Percentiles rank a stretch among this genome's conserved stretches.
Evolutionary conservation across 2,888 invertebrate genomes (phyloP).

Genomic region (Nebria salina): DNA sequence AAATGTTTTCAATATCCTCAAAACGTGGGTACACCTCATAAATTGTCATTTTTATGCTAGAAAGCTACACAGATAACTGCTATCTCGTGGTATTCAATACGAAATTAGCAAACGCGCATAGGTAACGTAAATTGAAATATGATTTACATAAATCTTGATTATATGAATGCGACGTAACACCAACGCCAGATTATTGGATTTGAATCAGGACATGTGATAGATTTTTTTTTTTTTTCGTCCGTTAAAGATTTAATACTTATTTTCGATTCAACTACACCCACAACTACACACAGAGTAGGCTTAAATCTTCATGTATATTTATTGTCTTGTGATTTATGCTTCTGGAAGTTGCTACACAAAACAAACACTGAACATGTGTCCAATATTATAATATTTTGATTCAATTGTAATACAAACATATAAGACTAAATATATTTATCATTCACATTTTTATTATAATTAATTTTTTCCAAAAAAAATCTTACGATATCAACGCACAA

Average conservation of each 20-base stretch:
- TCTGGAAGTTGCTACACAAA: background rate
- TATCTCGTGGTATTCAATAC: background rate
- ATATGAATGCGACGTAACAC: slow-evolving; percentile 24
- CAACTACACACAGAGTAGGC: background rate
- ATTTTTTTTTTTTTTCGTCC: slow-evolving; percentile 16
- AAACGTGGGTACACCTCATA: background rate
- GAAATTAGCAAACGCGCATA: slow-evolving; percentile 6
- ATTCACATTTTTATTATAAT: background rate
- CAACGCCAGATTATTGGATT: slow-evolving; percentile 38
- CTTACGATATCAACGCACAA: background rate
- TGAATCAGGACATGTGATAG: slow-evolving; percentile 23
- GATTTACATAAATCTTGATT: slow-evolving; percentile 35
- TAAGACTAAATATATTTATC: background rate
- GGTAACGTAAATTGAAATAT: slow-evolving; percentile 23
- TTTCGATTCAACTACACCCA: slow-evolving; percentile 19
- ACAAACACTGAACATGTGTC: background rate
- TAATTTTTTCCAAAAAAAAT: background rate
- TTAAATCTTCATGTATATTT: background rate
- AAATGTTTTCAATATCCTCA: background rate
- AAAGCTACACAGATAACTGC: slow-evolving; percentile 3
- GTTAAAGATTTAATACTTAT: background rate
- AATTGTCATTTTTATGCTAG: slow-evolving; percentile 9
- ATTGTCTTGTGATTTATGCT: background rate
- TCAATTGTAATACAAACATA: background rate
- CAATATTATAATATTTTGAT: background rate